Conservation (phyloP, 2,113 vertebrate species). For the Bungarus multicinctus region DNA sequence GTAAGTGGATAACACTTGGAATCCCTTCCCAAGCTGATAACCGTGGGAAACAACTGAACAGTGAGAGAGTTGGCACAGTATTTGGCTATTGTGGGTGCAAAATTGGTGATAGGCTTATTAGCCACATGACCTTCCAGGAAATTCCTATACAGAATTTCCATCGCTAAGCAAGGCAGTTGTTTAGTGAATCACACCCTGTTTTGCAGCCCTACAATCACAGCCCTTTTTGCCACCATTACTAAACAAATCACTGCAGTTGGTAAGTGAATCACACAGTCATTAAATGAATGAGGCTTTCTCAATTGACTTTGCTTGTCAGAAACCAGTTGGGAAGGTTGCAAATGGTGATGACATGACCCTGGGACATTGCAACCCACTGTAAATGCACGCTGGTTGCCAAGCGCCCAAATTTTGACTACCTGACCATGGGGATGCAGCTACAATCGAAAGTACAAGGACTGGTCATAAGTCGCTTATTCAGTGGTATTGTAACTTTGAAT, state of each 20-base stretch:
- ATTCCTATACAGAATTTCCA: background rate
- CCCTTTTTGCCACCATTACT: background rate
- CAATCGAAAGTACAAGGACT: background rate
- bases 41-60: background rate
- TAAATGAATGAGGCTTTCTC: background rate
- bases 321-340: background rate
- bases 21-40: background rate
- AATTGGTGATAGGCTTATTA: background rate
- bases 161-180: background rate
- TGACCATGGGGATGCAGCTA: background rate
- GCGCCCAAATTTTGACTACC: background rate
- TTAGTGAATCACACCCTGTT: background rate
- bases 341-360: background rate
- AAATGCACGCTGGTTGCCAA: background rate
- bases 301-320: background rate
- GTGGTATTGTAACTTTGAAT: background rate
- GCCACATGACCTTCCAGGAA: background rate
- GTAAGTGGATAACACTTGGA: background rate
- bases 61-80: background rate
- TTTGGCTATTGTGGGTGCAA: background rate
- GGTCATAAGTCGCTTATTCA: background rate
- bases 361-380: background rate
- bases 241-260: background rate
- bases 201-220: background rate
- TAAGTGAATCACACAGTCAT: background rate